Evolutionary conservation across 2,888 invertebrate species (phyloP), one percentile per base, ranked within the genome.

Genomic region (Scaptomyza polygonia): DNA sequence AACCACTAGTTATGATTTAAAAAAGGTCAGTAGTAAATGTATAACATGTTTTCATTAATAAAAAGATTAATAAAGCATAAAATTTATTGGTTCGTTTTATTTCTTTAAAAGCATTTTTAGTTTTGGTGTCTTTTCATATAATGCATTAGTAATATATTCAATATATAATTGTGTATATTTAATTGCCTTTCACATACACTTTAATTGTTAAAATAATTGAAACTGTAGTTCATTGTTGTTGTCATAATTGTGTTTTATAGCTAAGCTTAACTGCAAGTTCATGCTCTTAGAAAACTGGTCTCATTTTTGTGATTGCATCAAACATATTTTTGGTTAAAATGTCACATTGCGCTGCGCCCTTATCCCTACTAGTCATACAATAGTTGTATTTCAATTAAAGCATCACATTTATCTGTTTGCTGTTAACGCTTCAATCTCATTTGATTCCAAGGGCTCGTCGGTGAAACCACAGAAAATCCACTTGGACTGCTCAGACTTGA

Each of bases 391-490:
- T 69, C 77, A 72, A 67, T 84, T 84, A 81, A 89, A 88, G 79
- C 79, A 72, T 88, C 74, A 51, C 75, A 69, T 84, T 75, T 67
- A 72, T 76, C 43, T 53, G 67, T 29, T 52, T 57, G 52, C 69
- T 85, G 63, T 72, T 84, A 43, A 43, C 47, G 47, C 34, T 44
- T 62, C 43, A 44, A 44, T 58, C 36, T 66, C 43, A 42, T 52
- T 61, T 42, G 72, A 48, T 44, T 72, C 65, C 32, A 59, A 39
- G 36, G 72, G 42, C 25, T 85, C 72, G 18, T 85, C 76, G 45
- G 34, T 65, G 61, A 92, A 91, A 36, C 92, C 97, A 63, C 95
- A 94, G 92, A 97, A 97, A 54, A 94, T 94, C 98, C 98, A 98
- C 64, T 96, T 94, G 77, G 72, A 69, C 54, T 72, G 74, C 27